These are phyloP conservation scores for Orycteropus afer DNA, from an alignment of 2,113 vertebrate genomes.

Conservation along the genomic window DNA sequence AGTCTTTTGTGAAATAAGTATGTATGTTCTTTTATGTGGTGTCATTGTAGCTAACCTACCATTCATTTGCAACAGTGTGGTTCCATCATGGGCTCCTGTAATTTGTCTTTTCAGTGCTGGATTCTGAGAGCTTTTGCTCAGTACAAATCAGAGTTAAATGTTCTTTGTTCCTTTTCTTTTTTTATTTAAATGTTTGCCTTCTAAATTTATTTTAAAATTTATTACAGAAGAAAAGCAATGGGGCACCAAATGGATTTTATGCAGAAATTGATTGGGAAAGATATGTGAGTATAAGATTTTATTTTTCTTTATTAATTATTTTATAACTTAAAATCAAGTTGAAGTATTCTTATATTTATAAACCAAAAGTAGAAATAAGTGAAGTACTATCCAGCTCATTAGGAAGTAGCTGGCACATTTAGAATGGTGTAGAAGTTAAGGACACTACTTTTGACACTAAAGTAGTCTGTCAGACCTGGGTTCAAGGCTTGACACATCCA, in stretches of 20 bases:
- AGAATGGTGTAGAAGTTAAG: not conserved
- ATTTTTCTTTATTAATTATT: conserved; percentile 6
- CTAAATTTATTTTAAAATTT: conserved; percentile 73
- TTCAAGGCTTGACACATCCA: not conserved
- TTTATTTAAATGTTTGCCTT: not conserved
- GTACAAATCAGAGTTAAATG: not conserved
- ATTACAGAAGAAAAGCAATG: conserved; percentile 95
- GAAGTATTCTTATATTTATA: not conserved
- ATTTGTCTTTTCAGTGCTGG: not conserved
- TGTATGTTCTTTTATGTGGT: not conserved
- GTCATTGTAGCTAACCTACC: not conserved
- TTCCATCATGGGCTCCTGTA: not conserved
- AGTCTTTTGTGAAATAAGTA: conserved; percentile 4
- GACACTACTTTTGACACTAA: no score
- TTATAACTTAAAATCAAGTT: conserved; percentile 28
- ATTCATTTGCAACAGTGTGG: not conserved
- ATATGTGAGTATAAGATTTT: conserved; percentile 91
- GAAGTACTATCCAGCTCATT: not conserved
- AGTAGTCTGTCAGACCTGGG: not conserved
- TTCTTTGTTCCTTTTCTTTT: not conserved
- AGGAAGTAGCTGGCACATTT: not conserved
- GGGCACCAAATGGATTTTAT: conserved; percentile 97
- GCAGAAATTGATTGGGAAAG: conserved; percentile 99
- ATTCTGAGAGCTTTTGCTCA: conserved; percentile 56
- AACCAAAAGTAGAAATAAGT: not conserved